Conservation (phyloP, 2,797 vertebrate genomes). For the Crenuchus spilurus region DNA sequence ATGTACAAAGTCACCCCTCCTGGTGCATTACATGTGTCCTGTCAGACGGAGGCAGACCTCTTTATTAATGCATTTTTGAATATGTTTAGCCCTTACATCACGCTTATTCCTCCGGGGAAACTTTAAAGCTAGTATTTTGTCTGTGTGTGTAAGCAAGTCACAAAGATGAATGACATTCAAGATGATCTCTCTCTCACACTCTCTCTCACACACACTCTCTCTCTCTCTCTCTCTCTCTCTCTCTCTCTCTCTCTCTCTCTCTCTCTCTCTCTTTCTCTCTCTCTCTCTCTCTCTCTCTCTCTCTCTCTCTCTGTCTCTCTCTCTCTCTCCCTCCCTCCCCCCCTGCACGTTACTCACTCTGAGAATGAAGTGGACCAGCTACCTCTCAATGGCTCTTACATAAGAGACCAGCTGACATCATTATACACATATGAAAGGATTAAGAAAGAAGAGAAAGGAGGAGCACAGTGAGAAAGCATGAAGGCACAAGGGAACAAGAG, state of each 20-base stretch:
- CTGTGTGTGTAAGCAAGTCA: not conserved
- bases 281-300: not conserved
- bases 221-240: too few species aligned
- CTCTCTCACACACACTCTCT: not conserved
- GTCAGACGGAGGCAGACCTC: too few species aligned
- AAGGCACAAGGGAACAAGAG: not conserved
- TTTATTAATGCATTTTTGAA: too few species aligned
- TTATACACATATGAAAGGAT: slow-evolving; percentile 13
- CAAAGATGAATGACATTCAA: slow-evolving; percentile 4
- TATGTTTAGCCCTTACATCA: not conserved
- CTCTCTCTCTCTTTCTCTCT: not conserved
- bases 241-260: too few species aligned
- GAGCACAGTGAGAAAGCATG: not conserved
- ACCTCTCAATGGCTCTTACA: not conserved
- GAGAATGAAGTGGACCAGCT: not conserved
- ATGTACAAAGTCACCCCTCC: too few species aligned
- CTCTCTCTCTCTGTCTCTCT: not conserved
- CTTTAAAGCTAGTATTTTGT: not conserved
- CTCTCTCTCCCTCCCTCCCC: not conserved
- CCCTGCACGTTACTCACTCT: not conserved
- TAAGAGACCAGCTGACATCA: not conserved
- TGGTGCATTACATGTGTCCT: too few species aligned
- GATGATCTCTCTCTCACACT: not conserved
- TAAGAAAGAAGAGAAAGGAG: not conserved
- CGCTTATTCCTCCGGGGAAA: not conserved